Percentiles rank a stretch among this genome's conserved stretches.
These are phyloP conservation scores for Aulostomus chinensis DNA, from an alignment of 2,797 vertebrate species.

Conservation along the genomic window DNA sequence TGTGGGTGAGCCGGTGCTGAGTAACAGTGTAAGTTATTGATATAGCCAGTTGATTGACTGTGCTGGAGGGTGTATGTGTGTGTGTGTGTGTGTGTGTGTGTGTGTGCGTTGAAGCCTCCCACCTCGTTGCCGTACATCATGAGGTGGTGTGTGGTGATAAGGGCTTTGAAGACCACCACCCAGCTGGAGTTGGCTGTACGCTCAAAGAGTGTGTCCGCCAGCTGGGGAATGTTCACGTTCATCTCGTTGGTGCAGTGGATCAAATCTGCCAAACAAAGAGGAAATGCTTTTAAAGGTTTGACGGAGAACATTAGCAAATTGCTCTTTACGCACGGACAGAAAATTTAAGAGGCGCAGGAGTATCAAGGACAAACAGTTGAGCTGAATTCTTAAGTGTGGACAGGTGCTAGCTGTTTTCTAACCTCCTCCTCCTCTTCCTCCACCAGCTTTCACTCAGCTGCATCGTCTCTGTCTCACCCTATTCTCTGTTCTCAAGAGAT, in stretches of 20 bases:
- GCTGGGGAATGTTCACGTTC: slow-evolving; percentile 90
- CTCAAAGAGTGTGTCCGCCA: slow-evolving; percentile 90
- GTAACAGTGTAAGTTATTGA: slow-evolving; percentile 31
- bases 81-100: background rate
- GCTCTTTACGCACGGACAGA: slow-evolving; percentile 17
- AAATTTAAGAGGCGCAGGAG: slow-evolving; percentile 1
- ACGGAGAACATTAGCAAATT: slow-evolving; percentile 7
- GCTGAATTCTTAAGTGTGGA: slow-evolving; percentile 7
- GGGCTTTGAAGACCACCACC: slow-evolving; percentile 97
- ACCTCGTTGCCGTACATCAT: slow-evolving; percentile 97
- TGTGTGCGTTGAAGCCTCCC: slow-evolving; percentile 46
- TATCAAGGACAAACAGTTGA: slow-evolving; percentile 12
- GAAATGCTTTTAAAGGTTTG: too few relatives aligned
- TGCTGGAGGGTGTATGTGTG: background rate
- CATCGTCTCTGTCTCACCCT: too few relatives aligned
- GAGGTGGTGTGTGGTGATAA: slow-evolving; percentile 94
- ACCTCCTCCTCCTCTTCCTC: too few relatives aligned
- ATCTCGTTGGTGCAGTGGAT: slow-evolving; percentile 95
- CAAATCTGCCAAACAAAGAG: slow-evolving; percentile 79
- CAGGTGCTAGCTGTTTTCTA: background rate
- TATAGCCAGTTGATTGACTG: background rate
- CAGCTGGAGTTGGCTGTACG: slow-evolving; percentile 91
- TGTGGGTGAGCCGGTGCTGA: slow-evolving; percentile 24
- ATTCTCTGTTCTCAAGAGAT: too few relatives aligned
- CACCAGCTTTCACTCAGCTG: too few relatives aligned